Percentiles rank a stretch among this genome's conserved stretches.
phyloP scores from a whole-genome alignment of 53 echinoderm and acorn worm species.

The Apostichopus leukothele region DNA sequence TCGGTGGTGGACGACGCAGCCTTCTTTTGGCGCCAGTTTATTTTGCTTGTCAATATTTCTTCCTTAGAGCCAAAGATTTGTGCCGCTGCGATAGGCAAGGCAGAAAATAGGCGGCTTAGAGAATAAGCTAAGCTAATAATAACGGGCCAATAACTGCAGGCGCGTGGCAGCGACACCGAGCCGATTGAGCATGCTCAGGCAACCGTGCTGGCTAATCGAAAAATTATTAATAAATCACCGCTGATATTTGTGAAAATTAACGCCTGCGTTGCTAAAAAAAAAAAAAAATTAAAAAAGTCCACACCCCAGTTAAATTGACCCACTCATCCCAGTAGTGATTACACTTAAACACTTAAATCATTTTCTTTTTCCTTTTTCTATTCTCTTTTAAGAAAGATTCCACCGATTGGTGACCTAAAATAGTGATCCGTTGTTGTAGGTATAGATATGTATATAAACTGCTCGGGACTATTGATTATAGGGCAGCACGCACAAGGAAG shows the following conservation, averaged over 20 bases:
- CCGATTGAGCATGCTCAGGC: constrained; percentile 7
- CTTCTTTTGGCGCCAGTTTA: neutral
- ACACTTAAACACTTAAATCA: neutral
- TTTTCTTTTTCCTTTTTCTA: neutral
- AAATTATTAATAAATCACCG: constrained; percentile 32
- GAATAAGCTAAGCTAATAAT: constrained; percentile 27
- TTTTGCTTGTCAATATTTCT: constrained; percentile 33
- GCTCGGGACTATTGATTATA: neutral
- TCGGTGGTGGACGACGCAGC: no score
- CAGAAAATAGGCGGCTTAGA: constrained; percentile 21
- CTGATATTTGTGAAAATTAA: constrained; percentile 32
- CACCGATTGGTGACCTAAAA: neutral
- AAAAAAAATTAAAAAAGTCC: neutral
- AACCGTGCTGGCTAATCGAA: constrained; percentile 12
- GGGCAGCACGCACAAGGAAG: neutral
- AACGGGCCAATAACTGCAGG: constrained; percentile 31
- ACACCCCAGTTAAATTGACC: neutral
- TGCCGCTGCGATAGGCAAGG: constrained; percentile 35
- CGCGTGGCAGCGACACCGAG: constrained; percentile 19
- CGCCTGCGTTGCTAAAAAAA: constrained; percentile 1
- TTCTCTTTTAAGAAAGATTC: neutral
- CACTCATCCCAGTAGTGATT: neutral
- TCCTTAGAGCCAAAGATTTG: constrained; percentile 31
- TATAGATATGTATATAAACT: no score
- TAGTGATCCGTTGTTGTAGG: neutral